These are phyloP conservation scores for Apantesis nais DNA, from an alignment of 2,888 invertebrate genomes.

Conservation along the genomic window DNA sequence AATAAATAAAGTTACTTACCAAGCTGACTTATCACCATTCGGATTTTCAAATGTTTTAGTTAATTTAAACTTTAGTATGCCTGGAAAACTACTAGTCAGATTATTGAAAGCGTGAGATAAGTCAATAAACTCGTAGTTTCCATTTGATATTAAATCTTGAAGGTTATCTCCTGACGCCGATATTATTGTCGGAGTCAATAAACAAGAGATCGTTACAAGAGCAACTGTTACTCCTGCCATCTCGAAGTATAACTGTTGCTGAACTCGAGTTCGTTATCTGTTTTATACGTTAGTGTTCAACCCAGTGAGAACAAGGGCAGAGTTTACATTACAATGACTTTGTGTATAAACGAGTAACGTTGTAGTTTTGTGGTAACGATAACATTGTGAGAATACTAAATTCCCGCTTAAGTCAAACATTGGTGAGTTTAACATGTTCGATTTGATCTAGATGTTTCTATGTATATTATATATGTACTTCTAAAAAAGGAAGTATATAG, in stretches of 20 bases:
- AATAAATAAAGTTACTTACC: constrained; percentile 51
- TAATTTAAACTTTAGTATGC: constrained; percentile 55
- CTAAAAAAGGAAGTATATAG: no score
- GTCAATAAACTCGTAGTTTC: constrained; percentile 68
- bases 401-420: no score
- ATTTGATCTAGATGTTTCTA: no score
- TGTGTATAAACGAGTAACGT: constrained; percentile 8
- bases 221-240: constrained; percentile 48
- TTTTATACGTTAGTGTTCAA: constrained; percentile 7
- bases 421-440: no score
- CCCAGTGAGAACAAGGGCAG: neutral
- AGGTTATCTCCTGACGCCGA: constrained; percentile 42
- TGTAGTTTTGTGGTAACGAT: neutral
- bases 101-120: constrained; percentile 65
- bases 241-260: constrained; percentile 12
- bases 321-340: constrained; percentile 12
- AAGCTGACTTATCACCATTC: constrained; percentile 47
- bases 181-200: constrained; percentile 19
- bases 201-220: constrained; percentile 29
- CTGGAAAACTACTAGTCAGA: constrained; percentile 64
- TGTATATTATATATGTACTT: no score
- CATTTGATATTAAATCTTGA: constrained; percentile 59
- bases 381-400: neutral
- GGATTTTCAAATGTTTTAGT: constrained; percentile 53
- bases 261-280: neutral